Evolutionary conservation across 2,797 vertebrate genomes (phyloP).

Genomic region (Lateolabrax maculatus): DNA sequence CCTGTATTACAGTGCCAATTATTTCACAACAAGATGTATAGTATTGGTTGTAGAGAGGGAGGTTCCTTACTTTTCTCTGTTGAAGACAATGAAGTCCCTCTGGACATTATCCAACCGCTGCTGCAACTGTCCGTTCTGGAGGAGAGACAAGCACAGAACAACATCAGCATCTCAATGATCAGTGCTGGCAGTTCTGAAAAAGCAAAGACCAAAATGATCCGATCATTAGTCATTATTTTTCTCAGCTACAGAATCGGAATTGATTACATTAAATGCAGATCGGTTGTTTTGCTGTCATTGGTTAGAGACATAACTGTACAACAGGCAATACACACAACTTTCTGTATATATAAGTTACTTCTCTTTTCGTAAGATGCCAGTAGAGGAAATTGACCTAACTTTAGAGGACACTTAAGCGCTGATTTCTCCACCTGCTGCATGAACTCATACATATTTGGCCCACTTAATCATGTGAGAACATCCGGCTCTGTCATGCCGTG

Average conservation of each 20-base stretch:
- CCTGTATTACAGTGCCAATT: not conserved
- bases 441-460: conserved; percentile 43
- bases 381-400: conserved; percentile 26
- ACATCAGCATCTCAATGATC: conserved; percentile 9
- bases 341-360: not conserved
- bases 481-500: conserved; percentile 30
- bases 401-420: conserved; percentile 46
- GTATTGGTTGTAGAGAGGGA: not conserved
- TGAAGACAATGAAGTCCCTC: conserved; percentile 97
- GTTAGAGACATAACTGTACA: not conserved
- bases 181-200: conserved; percentile 13
- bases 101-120: conserved; percentile 93
- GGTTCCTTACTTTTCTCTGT: conserved; percentile 94
- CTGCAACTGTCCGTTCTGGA: conserved; percentile 91
- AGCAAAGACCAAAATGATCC: not conserved
- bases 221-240: not conserved
- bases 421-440: conserved; percentile 26
- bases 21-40: not conserved
- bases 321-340: not conserved
- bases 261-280: not conserved
- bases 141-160: conserved; percentile 41
- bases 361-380: conserved; percentile 17
- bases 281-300: conserved; percentile 7
- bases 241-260: not conserved
- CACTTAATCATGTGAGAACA: conserved; percentile 53